Base-by-base conservation (phyloP, 2,888 invertebrate species). In the Leptogaster cylindrica region DNA sequence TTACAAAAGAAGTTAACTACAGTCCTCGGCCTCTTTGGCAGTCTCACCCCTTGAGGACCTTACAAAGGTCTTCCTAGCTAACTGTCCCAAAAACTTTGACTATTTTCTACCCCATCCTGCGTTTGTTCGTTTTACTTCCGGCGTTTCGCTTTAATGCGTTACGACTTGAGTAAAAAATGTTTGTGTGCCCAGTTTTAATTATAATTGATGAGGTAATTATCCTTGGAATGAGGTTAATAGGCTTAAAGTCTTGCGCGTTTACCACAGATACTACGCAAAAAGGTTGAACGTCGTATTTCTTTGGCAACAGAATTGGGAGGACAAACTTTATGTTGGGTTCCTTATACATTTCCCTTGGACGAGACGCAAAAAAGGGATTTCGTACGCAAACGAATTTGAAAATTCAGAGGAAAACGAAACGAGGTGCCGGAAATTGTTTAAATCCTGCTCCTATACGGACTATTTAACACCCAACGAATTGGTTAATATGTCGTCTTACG, bases 121-220 rank as follows among this genome's bases (percentile, higher is more conserved):
- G 1, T 36, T 55, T 55, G 18, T 50, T 28, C 14, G n/a, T 50
- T 27, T 50, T n/a, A 10, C 12, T 25, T 12, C 12, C 39, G n/a
- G 33, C 5, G 16, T 36, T 14, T 16, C 2, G 16, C n/a, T 41
- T 41, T 16, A 41, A 41, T 41, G 41, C 41, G 41, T 41, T 41
- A 16, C 16, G 3, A 18, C 31, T 8, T 12, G 36, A 36, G 55
- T 44, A 61, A 41, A 58, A 58, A 61, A 44, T 25, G 31, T 61
- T 7, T 27, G 36, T 41, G 61, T 61, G 61, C 23, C 23, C 44
- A 27, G 18, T 65, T 65, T 65, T 65, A 52, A 65, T 65, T 51
- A 65, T 65, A 65, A 65, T 65, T 65, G 65, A 65, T 65, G 65
- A 65, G 51, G 65, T 51, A 65, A 65, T 65, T 65, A 65, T 65